Conservation (phyloP, 2,888 invertebrate species). For the Apodemia mormo region DNA sequence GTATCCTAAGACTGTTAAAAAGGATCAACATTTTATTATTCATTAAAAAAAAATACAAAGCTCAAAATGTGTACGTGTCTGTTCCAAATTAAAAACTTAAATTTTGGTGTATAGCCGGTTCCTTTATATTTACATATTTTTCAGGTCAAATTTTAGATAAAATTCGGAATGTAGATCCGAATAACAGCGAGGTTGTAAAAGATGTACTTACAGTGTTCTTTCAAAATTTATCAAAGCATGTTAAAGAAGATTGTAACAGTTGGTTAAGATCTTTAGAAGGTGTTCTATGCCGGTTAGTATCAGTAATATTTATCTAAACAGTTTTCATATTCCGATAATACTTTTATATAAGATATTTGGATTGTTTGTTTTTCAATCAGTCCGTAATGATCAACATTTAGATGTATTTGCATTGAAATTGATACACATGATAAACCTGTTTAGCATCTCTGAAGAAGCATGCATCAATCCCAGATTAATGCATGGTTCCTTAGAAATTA, state of each 20-base stretch:
- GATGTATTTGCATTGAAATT: too few species aligned
- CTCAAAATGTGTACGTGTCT: constrained; percentile 1
- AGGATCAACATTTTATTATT: too few species aligned
- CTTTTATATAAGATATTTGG: background rate
- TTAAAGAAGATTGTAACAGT: constrained; percentile 46
- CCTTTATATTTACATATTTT: constrained; percentile 35
- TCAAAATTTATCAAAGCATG: constrained; percentile 55
- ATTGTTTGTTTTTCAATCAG: background rate
- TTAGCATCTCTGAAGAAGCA: too few species aligned
- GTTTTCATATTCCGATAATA: background rate
- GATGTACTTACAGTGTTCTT: constrained; percentile 58
- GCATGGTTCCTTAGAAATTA: too few species aligned
- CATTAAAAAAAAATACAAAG: too few species aligned
- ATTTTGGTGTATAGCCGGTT: background rate
- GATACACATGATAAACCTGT: too few species aligned
- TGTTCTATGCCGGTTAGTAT: constrained; percentile 63
- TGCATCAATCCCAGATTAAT: too few species aligned
- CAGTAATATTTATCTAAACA: constrained; percentile 46
- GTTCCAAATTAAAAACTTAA: background rate
- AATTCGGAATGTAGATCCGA: constrained; percentile 61
- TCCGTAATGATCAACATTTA: too few species aligned
- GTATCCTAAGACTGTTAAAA: too few species aligned
- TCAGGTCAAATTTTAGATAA: constrained; percentile 63
- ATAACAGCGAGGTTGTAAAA: constrained; percentile 66
- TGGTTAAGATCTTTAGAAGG: constrained; percentile 58